Conservation (phyloP, 2,113 vertebrate species). For the Thinocorus orbignyianus region DNA sequence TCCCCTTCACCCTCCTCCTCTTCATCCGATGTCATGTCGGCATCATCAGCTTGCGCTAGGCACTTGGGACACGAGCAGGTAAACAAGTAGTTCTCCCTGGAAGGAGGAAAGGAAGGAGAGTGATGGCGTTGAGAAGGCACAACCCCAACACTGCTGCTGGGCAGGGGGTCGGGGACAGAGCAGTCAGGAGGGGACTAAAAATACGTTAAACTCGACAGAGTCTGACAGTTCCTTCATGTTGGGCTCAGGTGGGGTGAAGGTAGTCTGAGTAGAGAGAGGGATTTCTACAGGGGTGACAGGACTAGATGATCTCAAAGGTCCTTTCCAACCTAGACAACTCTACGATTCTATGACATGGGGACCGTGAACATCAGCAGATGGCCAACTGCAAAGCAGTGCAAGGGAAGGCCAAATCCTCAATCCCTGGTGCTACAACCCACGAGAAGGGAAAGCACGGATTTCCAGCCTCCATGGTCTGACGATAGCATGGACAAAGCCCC, state of each 20-base stretch:
- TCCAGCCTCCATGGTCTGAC: background rate
- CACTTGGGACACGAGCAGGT: slow-evolving; percentile 95
- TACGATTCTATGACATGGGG: background rate
- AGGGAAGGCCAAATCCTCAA: background rate
- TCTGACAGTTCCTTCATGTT: background rate
- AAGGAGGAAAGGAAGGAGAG: background rate
- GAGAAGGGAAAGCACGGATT: background rate
- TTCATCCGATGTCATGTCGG: slow-evolving; percentile 91
- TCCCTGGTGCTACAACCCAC: background rate
- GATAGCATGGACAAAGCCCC: background rate
- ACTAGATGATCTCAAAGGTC: too few relatives aligned
- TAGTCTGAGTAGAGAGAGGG: background rate
- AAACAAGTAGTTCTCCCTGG: slow-evolving; percentile 97
- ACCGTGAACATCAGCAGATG: background rate
- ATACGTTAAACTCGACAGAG: background rate
- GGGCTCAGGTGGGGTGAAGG: background rate
- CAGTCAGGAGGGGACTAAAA: background rate
- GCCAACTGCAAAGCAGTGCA: background rate
- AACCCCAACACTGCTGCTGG: background rate
- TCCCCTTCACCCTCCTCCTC: slow-evolving; percentile 90
- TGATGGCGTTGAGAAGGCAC: fast-evolving
- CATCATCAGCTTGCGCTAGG: slow-evolving; percentile 86
- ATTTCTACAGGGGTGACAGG: background rate
- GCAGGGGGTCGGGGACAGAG: fast-evolving
- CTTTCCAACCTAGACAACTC: too few relatives aligned